These are phyloP conservation scores for Oncorhynchus tshawytscha DNA, from an alignment of 2,113 vertebrate species.

Conservation along the genomic window DNA sequence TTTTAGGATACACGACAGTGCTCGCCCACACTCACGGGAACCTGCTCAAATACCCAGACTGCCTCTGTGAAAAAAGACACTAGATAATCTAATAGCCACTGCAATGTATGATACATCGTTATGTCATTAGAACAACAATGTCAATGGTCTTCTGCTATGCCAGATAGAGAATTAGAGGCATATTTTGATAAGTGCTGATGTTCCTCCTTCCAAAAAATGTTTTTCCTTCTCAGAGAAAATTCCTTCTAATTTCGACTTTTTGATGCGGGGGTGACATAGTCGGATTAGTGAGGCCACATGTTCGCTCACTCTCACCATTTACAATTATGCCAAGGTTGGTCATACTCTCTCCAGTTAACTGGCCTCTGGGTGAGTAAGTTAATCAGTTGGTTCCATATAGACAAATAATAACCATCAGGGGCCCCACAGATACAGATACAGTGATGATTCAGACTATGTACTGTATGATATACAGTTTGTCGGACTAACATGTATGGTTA, in stretches of 20 bases:
- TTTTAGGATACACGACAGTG: too few relatives aligned
- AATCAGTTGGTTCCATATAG: too few relatives aligned
- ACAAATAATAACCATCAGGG: too few relatives aligned
- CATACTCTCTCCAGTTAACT: too few relatives aligned
- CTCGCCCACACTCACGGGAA: slow-evolving; percentile 22
- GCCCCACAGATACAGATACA: not conserved
- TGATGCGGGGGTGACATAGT: not conserved
- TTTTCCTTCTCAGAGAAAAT: too few relatives aligned
- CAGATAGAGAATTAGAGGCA: slow-evolving; percentile 26
- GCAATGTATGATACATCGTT: slow-evolving; percentile 50
- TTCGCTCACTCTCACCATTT: too few relatives aligned
- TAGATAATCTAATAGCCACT: slow-evolving; percentile 64
- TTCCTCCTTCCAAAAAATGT: not conserved
- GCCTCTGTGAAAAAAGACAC: slow-evolving; percentile 48
- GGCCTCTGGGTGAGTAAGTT: too few relatives aligned
- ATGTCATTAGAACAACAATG: slow-evolving; percentile 48
- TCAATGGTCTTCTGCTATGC: slow-evolving; percentile 31
- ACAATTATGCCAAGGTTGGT: too few relatives aligned
- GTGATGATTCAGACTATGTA: not conserved
- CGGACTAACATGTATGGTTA: not conserved
- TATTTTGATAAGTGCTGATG: slow-evolving; percentile 1
- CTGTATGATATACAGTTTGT: not conserved
- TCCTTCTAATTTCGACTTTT: not conserved
- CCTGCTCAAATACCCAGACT: slow-evolving; percentile 39
- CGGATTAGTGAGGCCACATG: too few relatives aligned